These are phyloP conservation scores for Archaeoteleia sp. DNA, from an alignment of 2,888 invertebrate genomes.

Conservation along the genomic window DNA sequence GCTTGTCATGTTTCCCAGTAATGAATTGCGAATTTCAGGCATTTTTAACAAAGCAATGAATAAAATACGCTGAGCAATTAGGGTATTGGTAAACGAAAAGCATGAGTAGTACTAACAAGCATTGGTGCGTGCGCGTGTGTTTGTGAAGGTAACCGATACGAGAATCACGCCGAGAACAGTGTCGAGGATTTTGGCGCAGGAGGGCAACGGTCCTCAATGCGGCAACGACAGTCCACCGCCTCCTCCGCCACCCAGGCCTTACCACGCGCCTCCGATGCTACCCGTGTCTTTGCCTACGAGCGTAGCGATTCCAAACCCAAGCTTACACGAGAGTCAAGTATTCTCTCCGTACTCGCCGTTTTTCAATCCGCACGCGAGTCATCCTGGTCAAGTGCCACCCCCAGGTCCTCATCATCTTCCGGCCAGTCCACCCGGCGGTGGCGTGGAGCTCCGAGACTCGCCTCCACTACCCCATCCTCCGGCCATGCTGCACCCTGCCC, in stretches of 20 bases:
- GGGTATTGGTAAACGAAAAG: neutral
- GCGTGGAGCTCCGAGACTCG: conserved; percentile 84
- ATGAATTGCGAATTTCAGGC: no score
- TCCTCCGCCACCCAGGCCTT: conserved; percentile 81
- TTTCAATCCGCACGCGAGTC: conserved; percentile 79
- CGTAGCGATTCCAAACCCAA: conserved; percentile 97
- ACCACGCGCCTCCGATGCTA: conserved; percentile 89
- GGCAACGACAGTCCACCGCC: conserved; percentile 74
- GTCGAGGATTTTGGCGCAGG: conserved; percentile 88
- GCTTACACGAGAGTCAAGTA: conserved; percentile 94
- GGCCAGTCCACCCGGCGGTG: conserved; percentile 81
- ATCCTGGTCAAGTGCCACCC: conserved; percentile 72
- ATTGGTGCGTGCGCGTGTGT: conserved; percentile 40
- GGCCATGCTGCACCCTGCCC: conserved; percentile 89
- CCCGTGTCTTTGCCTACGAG: conserved; percentile 93
- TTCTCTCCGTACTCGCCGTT: conserved; percentile 94
- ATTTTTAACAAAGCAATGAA: no score
- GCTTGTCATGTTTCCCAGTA: no score
- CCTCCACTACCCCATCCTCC: conserved; percentile 88
- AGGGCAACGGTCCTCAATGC: conserved; percentile 84
- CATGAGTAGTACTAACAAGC: conserved; percentile 18
- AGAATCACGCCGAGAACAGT: conserved; percentile 93
- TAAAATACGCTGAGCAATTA: no score
- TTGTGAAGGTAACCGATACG: conserved; percentile 85
- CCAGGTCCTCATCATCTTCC: conserved; percentile 73